Evolutionary conservation across 2,888 invertebrate genomes (phyloP).

Genomic region (Apamea epomidion): DNA sequence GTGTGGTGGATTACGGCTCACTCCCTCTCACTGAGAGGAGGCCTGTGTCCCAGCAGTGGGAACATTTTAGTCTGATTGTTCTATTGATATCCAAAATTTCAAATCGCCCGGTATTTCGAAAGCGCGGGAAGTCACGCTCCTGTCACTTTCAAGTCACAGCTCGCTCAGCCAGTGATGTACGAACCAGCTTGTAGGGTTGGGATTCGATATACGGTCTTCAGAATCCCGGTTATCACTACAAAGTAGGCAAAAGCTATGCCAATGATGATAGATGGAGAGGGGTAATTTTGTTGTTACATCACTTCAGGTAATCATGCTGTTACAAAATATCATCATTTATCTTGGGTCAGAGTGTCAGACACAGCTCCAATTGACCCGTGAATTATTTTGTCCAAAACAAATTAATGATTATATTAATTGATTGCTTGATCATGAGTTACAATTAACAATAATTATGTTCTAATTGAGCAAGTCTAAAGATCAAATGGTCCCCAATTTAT

Average conservation of each 20-base stretch:
- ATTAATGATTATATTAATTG: conserved; percentile 19
- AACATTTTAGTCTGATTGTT: too few relatives aligned
- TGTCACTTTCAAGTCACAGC: neutral
- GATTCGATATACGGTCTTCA: neutral
- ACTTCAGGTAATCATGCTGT: neutral
- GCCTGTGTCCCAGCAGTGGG: too few relatives aligned
- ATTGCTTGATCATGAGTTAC: conserved; percentile 26
- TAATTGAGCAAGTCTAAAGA: neutral
- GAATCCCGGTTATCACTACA: neutral
- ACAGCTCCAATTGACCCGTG: conserved; percentile 13
- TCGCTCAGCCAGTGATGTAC: neutral
- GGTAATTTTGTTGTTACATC: neutral
- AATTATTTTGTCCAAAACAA: conserved; percentile 16
- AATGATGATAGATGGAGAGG: neutral
- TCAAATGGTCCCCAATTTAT: conserved; percentile 1
- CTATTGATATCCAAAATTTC: too few relatives aligned
- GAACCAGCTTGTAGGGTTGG: neutral
- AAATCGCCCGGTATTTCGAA: neutral
- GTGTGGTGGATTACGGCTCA: too few relatives aligned
- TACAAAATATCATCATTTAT: neutral
- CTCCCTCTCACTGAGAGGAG: too few relatives aligned
- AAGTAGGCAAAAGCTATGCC: neutral
- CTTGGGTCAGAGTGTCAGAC: neutral
- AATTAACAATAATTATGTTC: conserved; percentile 7
- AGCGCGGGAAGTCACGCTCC: neutral